Evolutionary conservation across 2,888 invertebrate genomes (phyloP).

Genomic region (Elgonia sp.): DNA sequence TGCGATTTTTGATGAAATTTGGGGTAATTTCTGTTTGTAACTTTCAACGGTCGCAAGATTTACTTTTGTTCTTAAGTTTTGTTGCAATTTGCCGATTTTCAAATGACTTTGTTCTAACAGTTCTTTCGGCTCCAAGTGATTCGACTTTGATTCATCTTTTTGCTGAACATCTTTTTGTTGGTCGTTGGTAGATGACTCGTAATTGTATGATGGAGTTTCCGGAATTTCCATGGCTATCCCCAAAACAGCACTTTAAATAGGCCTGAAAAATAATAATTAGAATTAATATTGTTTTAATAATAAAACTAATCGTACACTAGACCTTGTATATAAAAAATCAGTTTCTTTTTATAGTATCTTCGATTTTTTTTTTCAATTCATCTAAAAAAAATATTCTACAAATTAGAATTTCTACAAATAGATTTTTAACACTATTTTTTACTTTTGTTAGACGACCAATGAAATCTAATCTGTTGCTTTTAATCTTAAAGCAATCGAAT

Average conservation of each 20-base stretch:
- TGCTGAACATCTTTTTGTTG: slow-evolving; percentile 3
- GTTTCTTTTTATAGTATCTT: no score
- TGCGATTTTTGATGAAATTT: slow-evolving; percentile 66
- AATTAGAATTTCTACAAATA: no score
- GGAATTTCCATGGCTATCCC: slow-evolving; percentile 58
- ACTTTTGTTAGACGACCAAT: no score
- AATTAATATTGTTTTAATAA: neutral
- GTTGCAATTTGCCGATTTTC: slow-evolving; percentile 82
- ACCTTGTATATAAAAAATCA: neutral
- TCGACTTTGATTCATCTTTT: slow-evolving; percentile 46
- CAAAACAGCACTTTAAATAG: slow-evolving; percentile 53
- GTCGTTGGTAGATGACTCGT: neutral
- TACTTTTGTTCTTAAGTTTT: slow-evolving; percentile 82
- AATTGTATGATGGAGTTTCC: slow-evolving; percentile 14
- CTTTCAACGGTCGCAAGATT: slow-evolving; percentile 81
- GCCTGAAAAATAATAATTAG: slow-evolving; percentile 32
- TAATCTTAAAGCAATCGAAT: no score
- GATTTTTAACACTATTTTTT: no score
- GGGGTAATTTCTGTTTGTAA: slow-evolving; percentile 81
- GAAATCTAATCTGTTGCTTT: no score
- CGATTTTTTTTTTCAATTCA: no score
- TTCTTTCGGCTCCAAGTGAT: slow-evolving; percentile 76
- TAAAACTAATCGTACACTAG: neutral
- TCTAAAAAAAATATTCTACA: no score
- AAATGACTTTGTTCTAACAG: slow-evolving; percentile 80